Conservation (phyloP, 1,140 invertebrate genomes). For the Himalopsyche phryganea region DNA sequence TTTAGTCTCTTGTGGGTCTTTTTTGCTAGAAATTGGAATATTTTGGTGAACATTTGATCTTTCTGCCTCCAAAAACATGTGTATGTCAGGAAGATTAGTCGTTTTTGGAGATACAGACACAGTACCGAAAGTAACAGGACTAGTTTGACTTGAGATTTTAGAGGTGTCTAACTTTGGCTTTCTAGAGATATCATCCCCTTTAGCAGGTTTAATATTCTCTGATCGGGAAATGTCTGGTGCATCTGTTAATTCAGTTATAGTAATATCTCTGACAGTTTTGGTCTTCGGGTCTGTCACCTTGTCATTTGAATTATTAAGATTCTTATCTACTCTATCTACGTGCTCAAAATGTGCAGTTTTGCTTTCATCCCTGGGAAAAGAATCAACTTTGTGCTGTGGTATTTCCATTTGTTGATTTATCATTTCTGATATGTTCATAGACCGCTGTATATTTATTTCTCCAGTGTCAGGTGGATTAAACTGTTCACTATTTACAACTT, state of each 20-base stretch:
- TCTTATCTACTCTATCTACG: constrained; percentile 30
- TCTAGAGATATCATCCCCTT: neutral
- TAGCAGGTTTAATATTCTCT: neutral
- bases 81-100: neutral
- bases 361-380: constrained; percentile 10
- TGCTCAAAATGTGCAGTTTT: constrained; percentile 33
- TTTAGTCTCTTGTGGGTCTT: neutral
- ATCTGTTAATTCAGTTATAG: constrained; percentile 19
- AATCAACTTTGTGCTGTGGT: constrained; percentile 6
- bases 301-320: constrained; percentile 16
- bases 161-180: neutral
- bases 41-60: constrained; percentile 25
- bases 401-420: constrained; percentile 8
- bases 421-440: neutral
- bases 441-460: neutral
- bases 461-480: constrained; percentile 36
- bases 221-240: constrained; percentile 4
- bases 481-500: constrained; percentile 49
- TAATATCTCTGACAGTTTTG: neutral
- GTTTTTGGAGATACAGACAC: no score
- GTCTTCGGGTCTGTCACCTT: neutral
- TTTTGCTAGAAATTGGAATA: neutral
- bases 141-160: no score
- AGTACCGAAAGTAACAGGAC: no score
- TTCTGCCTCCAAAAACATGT: constrained; percentile 28